These are phyloP conservation scores for Halesus radiatus DNA, from an alignment of 1,140 invertebrate species.

Conservation along the genomic window DNA sequence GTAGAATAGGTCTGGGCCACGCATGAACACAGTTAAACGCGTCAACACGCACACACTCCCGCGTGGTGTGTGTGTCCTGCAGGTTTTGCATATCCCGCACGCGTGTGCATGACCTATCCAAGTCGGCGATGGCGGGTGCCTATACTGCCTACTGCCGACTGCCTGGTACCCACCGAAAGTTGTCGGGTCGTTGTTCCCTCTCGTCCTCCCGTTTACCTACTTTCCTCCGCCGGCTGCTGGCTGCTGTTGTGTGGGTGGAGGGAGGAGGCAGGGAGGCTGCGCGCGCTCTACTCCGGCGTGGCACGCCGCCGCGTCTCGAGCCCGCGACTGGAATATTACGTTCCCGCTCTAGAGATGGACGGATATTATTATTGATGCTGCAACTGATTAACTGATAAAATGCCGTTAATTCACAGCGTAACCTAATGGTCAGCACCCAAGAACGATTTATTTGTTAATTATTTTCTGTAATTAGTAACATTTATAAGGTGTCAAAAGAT, in stretches of 20 bases:
- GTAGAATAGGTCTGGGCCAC: no score
- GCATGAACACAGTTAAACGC: no score
- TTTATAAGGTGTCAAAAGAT: no score
- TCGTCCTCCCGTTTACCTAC: constrained; percentile 33
- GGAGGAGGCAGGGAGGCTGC: background rate
- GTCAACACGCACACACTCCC: background rate
- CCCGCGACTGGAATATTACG: background rate
- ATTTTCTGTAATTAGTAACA: no score
- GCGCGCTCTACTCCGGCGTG: background rate
- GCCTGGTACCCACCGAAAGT: constrained; percentile 33
- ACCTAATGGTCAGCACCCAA: no score
- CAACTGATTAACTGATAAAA: no score
- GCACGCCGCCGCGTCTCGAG: background rate
- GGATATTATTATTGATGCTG: no score
- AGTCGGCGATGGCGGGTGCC: constrained; percentile 44
- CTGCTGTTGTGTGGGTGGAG: background rate
- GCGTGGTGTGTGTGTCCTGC: background rate
- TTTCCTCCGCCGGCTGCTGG: background rate
- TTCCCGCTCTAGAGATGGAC: no score
- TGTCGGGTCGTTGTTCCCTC: constrained; percentile 41
- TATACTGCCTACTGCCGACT: no score
- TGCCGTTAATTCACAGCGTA: no score
- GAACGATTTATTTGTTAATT: no score
- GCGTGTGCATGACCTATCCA: constrained; percentile 53
- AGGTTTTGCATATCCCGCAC: constrained; percentile 45